These are phyloP conservation scores for Rhagologus leucostigma DNA, from an alignment of 2,113 vertebrate species.

Conservation along the genomic window DNA sequence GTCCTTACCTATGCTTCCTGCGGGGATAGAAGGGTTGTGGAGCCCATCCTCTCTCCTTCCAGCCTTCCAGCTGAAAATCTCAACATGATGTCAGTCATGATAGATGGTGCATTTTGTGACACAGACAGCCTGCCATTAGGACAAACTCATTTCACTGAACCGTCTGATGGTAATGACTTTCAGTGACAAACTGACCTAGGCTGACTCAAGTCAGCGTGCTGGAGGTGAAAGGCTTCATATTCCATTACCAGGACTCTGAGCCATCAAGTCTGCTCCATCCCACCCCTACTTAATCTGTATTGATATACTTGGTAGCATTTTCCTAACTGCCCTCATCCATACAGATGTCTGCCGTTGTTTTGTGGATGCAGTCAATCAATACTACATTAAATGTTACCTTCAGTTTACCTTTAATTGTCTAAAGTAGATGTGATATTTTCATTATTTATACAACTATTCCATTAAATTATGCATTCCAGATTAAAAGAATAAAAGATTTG, in stretches of 20 bases:
- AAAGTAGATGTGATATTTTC: slow-evolving; percentile 59
- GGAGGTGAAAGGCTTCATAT: slow-evolving; percentile 30
- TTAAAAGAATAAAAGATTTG: slow-evolving; percentile 53
- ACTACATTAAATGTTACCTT: slow-evolving; percentile 64
- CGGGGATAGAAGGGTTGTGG: rapidly evolving
- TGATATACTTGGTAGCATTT: slow-evolving; percentile 51
- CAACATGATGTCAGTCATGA: neutral
- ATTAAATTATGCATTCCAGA: slow-evolving; percentile 60
- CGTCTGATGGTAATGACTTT: slow-evolving; percentile 35
- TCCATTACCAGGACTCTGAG: slow-evolving; percentile 24
- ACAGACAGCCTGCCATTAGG: slow-evolving; percentile 10
- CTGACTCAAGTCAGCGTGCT: neutral
- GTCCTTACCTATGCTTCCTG: neutral
- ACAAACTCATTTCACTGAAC: slow-evolving; percentile 13
- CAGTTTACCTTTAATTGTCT: slow-evolving; percentile 60
- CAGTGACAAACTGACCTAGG: slow-evolving; percentile 3
- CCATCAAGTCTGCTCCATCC: slow-evolving; percentile 22
- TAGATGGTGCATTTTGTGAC: slow-evolving; percentile 35
- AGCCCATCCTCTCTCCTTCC: neutral
- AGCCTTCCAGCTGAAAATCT: neutral
- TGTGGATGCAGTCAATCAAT: slow-evolving; percentile 58
- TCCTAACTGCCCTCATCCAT: slow-evolving; percentile 53
- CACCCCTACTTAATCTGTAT: slow-evolving; percentile 17
- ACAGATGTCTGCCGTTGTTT: slow-evolving; percentile 43
- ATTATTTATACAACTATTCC: slow-evolving; percentile 57